These are phyloP conservation scores for Odontamblyopus rebecca DNA, from an alignment of 2,797 vertebrate genomes.

Conservation along the genomic window DNA sequence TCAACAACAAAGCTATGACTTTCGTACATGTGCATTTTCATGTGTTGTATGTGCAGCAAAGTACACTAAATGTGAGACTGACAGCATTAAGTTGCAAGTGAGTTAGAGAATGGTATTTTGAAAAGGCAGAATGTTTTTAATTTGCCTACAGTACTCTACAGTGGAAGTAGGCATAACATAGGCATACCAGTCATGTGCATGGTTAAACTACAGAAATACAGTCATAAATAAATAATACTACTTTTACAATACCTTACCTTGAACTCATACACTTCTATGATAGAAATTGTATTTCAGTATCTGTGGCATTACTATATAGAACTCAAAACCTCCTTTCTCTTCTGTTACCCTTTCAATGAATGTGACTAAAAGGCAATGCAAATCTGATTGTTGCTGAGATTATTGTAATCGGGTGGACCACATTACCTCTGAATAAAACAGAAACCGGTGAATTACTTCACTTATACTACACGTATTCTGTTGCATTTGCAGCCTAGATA, in stretches of 20 bases:
- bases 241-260: background rate
- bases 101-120: slow-evolving; percentile 40
- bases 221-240: background rate
- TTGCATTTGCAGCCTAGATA: slow-evolving; percentile 48
- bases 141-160: background rate
- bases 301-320: background rate
- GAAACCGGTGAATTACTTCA: background rate
- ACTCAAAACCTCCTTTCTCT: background rate
- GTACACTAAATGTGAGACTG: slow-evolving; percentile 35
- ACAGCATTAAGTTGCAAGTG: slow-evolving; percentile 46
- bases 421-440: background rate
- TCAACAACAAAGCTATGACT: slow-evolving; percentile 26
- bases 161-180: no score
- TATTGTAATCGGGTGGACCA: background rate
- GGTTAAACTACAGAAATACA: background rate
- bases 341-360: background rate
- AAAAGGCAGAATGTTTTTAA: background rate
- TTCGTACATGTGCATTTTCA: background rate
- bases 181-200: background rate
- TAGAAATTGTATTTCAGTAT: background rate
- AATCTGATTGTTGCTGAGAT: background rate
- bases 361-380: background rate
- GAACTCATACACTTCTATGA: background rate
- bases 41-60: background rate
- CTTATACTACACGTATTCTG: slow-evolving; percentile 32